Base-by-base conservation (phyloP, 2,888 invertebrate genomes). In the Empis stercorea region DNA sequence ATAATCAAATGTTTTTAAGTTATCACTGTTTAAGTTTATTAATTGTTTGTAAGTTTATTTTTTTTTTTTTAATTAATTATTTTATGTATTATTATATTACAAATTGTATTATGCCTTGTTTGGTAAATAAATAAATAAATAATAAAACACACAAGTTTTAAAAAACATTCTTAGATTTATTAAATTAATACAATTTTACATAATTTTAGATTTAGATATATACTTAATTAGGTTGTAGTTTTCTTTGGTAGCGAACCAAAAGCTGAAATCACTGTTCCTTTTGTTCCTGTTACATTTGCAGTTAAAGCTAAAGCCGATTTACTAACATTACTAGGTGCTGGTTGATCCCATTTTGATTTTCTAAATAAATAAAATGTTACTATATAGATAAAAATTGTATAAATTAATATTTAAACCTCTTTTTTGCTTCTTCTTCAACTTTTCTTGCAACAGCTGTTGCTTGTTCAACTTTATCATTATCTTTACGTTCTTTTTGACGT, bases 311-410 rank as follows among this genome's bases (percentile, higher is more conserved):
- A 71, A 2, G 84, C 79, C 0, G 81, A 78, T 59, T n/a, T 72
- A 64, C 36, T 76, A 72, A 43, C 80, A 15, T 37, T 36, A 9
- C 49, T 39, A 0, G 75, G 75, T 3, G 81, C 83, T 1, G 88
- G 87, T 64, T 89, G 89, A 70, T 92, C 91, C 92, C 92, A 92
- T 66, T 92, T 92, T 4, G 89, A 89, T 71, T 89, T 91, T 47
- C 91, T 67, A 46, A 13, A 55, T n/a, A 54, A 45, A 32, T 7
- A 11, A 44, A 49, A 48, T 40, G 42, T 20, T 6, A 37, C 10
- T 20, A 39, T 11, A 15, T 16, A 3, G 30, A n/a, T 15, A 11
- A 46, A 34, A 7, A 13, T 30, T 10, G n/a, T 13, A 17, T 36
- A 20, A 16, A 32, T 23, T 20, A 3, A 6, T 30, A 1, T 1